phyloP scores from a whole-genome alignment of 2,888 invertebrate species.

The Athalia rosae region DNA sequence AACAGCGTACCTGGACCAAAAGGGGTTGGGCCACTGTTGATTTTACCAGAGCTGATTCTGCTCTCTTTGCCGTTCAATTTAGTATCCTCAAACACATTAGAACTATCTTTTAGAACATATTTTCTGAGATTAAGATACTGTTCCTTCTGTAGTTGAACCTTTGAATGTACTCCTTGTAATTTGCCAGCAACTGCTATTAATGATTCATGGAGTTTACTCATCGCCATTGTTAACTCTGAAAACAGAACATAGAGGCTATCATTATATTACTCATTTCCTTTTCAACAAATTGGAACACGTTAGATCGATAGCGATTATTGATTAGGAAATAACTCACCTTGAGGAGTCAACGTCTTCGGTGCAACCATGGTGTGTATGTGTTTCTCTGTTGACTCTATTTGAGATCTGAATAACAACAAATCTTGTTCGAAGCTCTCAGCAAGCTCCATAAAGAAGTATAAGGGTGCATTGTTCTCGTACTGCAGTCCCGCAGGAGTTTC shows the following conservation, averaged over 20 bases:
- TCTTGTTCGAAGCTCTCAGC: conserved; percentile 83
- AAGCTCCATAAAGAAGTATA: conserved; percentile 82
- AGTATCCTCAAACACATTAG: conserved; percentile 83
- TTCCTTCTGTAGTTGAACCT: conserved; percentile 88
- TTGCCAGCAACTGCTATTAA: conserved; percentile 92
- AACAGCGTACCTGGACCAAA: conserved; percentile 72
- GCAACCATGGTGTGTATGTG: conserved; percentile 81
- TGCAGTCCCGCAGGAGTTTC: conserved; percentile 85
- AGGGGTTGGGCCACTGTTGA: conserved; percentile 80
- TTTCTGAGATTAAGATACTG: conserved; percentile 88
- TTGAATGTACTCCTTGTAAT: conserved; percentile 86
- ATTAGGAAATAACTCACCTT: conserved; percentile 74
- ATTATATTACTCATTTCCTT: background rate
- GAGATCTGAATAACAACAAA: conserved; percentile 80
- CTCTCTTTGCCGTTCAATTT: conserved; percentile 63
- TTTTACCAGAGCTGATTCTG: conserved; percentile 67
- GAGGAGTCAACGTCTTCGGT: conserved; percentile 80
- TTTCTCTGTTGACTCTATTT: conserved; percentile 84
- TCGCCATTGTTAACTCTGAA: conserved; percentile 85
- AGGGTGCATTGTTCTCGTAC: conserved; percentile 84
- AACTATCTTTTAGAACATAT: conserved; percentile 84
- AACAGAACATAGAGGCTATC: conserved; percentile 48
- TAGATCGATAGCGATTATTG: background rate
- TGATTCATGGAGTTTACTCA: conserved; percentile 89
- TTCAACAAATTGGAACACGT: background rate